Evolutionary conservation across 2,797 vertebrate species (phyloP), one percentile per base, ranked within the genome.

Genomic region (Hozukius guyotensis): DNA sequence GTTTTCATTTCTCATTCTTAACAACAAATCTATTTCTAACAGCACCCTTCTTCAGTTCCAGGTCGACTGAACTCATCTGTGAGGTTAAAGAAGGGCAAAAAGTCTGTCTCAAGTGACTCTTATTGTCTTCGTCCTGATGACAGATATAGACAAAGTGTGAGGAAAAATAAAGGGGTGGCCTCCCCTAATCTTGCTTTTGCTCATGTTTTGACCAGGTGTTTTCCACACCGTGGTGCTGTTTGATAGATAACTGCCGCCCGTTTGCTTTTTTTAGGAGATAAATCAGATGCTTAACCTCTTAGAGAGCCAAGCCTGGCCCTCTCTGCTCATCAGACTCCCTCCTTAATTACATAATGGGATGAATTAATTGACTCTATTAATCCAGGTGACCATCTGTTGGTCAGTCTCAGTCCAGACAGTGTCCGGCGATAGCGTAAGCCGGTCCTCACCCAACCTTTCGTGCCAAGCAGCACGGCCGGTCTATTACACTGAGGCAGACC

Each of bases 361-460:
- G 71, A 94, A 93, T 94, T 87, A 93, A 95, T 93, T 77, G 87
- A 86, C 84, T 94, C 85, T 80, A 93, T 94, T 91, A 95, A 94
- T 94, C 93, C 94, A 94, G 93, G 87, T 94, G 89, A 91, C 94
- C 94, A 94, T 96, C 93, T 96, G 94, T 89, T 92, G 85, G 77
- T 78, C 79, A 80, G 84, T 79, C 85, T 82, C 80, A 69, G 84
- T 80, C 87, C 89, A 92, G 93, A 91, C 87, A 86, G 84, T 56
- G 81, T 82, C 87, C 72, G 72, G 76, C 73, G 84, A 82, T 80
- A 57, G 75, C 66, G 75, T 82, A 87, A 92, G 84, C 77, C 83
- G 68, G 77, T 82, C 84, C 75, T 80, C 25, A 66, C 52, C 66
- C 83, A 82, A 74, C 80, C 89, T 87, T 70, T 67, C 49, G 36